These are phyloP conservation scores for Cotesia vestalis DNA, from an alignment of 1,140 invertebrate species.

Conservation along the genomic window DNA sequence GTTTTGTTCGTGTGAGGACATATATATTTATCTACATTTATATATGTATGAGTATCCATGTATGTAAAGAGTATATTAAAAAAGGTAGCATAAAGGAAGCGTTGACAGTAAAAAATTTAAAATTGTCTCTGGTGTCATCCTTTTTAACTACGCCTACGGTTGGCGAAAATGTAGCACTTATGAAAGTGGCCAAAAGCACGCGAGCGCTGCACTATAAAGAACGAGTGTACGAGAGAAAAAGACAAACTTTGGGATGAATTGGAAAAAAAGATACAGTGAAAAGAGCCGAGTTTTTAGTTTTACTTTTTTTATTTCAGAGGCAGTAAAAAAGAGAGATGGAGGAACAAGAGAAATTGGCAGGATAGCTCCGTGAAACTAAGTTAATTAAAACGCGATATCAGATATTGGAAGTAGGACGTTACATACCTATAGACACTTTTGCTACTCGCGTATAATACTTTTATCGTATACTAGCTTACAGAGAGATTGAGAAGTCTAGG, in stretches of 20 bases:
- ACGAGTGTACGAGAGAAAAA: neutral
- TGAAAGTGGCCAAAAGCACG: slow-evolving; percentile 22
- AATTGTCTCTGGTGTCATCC: slow-evolving; percentile 1
- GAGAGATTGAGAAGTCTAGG: no score
- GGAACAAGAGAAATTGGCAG: slow-evolving; percentile 31
- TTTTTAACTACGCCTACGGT: slow-evolving; percentile 1
- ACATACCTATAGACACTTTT: neutral
- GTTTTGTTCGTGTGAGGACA: no score
- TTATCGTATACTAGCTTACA: no score
- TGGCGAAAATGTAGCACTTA: slow-evolving; percentile 20
- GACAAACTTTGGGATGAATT: neutral
- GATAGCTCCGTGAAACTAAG: slow-evolving; percentile 43
- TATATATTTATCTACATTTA: neutral
- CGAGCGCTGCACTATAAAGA: neutral
- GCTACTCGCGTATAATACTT: no score
- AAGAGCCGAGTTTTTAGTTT: slow-evolving; percentile 1
- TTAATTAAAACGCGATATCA: slow-evolving; percentile 53
- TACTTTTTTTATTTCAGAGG: neutral
- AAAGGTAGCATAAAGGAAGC: slow-evolving; percentile 2
- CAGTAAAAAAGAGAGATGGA: slow-evolving; percentile 7
- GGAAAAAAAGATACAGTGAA: neutral
- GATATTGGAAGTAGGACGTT: slow-evolving; percentile 45
- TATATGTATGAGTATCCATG: neutral
- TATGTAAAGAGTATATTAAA: neutral
- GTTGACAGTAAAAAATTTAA: slow-evolving; percentile 5